Percentiles rank a stretch among this genome's conserved stretches.
Evolutionary conservation across 1,140 invertebrate genomes (phyloP).

Genomic region (Ceratina calcarata): DNA sequence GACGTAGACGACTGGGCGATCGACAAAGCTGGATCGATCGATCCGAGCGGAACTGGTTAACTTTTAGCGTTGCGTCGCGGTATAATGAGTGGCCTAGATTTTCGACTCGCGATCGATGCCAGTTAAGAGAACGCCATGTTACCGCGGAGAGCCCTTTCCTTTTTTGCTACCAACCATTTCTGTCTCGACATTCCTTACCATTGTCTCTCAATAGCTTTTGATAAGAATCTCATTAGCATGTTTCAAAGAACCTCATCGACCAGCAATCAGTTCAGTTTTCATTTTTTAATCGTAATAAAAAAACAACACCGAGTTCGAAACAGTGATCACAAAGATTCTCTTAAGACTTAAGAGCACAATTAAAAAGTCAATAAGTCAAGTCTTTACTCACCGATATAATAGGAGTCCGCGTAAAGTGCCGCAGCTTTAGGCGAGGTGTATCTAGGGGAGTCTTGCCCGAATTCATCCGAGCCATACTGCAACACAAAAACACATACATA

Average conservation of each 20-base stretch:
- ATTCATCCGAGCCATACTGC: slow-evolving; percentile 94
- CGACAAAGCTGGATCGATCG: slow-evolving; percentile 40
- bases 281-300: no score
- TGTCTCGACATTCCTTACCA: neutral
- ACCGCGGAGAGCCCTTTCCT: neutral
- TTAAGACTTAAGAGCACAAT: no score
- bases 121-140: slow-evolving; percentile 19
- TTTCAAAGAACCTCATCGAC: no score
- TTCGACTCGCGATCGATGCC: slow-evolving; percentile 20
- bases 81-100: slow-evolving; percentile 30
- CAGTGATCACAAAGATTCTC: no score
- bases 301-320: no score
- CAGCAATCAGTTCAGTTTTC: no score
- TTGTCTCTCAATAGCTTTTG: neutral
- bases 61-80: slow-evolving; percentile 33
- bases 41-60: slow-evolving; percentile 17
- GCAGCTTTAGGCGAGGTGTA: slow-evolving; percentile 91
- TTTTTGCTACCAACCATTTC: neutral
- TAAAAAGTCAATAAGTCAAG: neutral
- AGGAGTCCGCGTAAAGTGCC: slow-evolving; percentile 78
- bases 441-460: slow-evolving; percentile 91
- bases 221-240: neutral
- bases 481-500: slow-evolving; percentile 74
- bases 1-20: slow-evolving; percentile 19
- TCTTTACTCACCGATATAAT: slow-evolving; percentile 79